phyloP scores from a whole-genome alignment of 2,797 vertebrate species.

The Sebastolobus alascanus region DNA sequence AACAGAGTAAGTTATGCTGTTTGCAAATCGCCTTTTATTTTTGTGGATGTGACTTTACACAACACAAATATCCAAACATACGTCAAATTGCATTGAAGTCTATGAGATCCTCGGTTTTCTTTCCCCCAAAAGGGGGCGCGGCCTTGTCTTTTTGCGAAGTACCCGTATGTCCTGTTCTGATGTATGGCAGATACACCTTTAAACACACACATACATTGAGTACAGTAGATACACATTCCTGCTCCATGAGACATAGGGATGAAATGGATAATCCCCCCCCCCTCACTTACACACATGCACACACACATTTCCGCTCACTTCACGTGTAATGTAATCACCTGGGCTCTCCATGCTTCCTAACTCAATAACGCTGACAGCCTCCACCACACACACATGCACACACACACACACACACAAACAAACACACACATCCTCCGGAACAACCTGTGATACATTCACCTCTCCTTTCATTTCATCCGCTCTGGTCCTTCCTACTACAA shows the following conservation, averaged over 20 bases:
- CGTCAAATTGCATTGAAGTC: no score
- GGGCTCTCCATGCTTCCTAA: constrained; percentile 74
- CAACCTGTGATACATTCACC: constrained; percentile 59
- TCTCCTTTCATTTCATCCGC: constrained; percentile 42
- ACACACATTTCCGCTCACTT: constrained; percentile 70
- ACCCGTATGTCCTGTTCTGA: not conserved
- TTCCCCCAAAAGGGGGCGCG: no score
- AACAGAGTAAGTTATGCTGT: no score
- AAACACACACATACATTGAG: constrained; percentile 15
- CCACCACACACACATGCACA: constrained; percentile 34
- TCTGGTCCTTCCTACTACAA: constrained; percentile 13
- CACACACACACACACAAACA: constrained; percentile 27
- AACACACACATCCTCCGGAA: constrained; percentile 59
- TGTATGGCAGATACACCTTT: constrained; percentile 23
- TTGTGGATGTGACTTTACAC: no score
- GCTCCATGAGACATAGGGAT: constrained; percentile 14
- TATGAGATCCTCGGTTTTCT: no score
- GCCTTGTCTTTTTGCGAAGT: no score
- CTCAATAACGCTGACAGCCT: constrained; percentile 76
- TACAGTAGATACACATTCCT: constrained; percentile 31
- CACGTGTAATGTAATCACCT: constrained; percentile 80
- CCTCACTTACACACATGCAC: constrained; percentile 19
- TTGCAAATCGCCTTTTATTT: no score
- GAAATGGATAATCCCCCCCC: not conserved
- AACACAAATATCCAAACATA: no score